Conservation (phyloP, 2,113 vertebrate genomes). For the Polyodon spathula region DNA sequence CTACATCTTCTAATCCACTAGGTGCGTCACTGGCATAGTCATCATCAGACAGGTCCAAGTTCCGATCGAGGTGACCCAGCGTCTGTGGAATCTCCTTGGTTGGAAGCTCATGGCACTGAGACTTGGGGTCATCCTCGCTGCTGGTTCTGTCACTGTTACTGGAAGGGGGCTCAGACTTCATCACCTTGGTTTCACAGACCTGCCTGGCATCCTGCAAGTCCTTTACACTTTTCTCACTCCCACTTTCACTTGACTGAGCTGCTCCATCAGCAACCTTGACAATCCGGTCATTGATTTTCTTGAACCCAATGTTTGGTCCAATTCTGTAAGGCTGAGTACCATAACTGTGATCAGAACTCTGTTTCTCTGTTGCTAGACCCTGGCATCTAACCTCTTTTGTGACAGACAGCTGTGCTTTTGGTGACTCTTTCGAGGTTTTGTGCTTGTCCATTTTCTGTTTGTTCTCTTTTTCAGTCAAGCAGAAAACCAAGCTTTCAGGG, state of each 20-base stretch:
- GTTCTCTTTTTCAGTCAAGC: background rate
- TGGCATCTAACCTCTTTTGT: slow-evolving; percentile 3
- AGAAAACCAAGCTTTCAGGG: background rate
- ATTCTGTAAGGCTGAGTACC: slow-evolving; percentile 21
- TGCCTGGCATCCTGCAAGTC: accelerated
- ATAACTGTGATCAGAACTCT: slow-evolving; percentile 7
- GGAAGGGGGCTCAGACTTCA: slow-evolving; percentile 18
- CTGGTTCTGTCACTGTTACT: slow-evolving; percentile 3
- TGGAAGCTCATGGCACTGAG: slow-evolving; percentile 19
- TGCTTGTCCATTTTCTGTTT: background rate
- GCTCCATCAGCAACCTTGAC: slow-evolving; percentile 26
- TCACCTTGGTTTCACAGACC: slow-evolving; percentile 20
- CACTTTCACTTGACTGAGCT: background rate
- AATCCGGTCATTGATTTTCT: slow-evolving; percentile 40
- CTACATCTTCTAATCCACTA: slow-evolving; percentile 35
- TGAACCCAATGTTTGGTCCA: slow-evolving; percentile 37
- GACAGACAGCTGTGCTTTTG: slow-evolving; percentile 1
- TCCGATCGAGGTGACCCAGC: slow-evolving; percentile 10
- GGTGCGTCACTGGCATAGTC: slow-evolving; percentile 46
- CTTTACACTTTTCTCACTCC: background rate
- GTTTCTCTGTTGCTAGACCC: background rate
- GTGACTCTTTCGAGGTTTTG: background rate
- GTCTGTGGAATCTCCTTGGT: slow-evolving; percentile 13
- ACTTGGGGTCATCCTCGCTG: slow-evolving; percentile 24
- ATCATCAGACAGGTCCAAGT: slow-evolving; percentile 35